Evolutionary conservation across 2,113 vertebrate genomes (phyloP).

Genomic region (Esox niger): DNA sequence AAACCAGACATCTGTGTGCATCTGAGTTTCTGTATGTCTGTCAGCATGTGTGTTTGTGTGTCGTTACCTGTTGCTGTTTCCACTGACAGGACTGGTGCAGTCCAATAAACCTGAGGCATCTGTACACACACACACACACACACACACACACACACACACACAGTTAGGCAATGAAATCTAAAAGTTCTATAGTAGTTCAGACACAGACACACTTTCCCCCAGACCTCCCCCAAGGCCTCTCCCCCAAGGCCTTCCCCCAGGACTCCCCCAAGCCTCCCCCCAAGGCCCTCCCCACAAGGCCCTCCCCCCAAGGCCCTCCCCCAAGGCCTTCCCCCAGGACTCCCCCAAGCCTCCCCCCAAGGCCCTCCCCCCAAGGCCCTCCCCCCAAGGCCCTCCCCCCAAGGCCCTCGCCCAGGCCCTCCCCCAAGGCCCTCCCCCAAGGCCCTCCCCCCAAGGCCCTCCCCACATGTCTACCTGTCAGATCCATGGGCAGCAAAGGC

Average conservation of each 20-base stretch:
- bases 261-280: too few relatives aligned
- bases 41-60: background rate
- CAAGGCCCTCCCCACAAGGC: too few relatives aligned
- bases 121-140: slow-evolving; percentile 54
- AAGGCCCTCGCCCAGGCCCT: too few relatives aligned
- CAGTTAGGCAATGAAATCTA: background rate
- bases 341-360: too few relatives aligned
- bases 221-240: background rate
- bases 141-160: slow-evolving; percentile 34
- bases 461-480: slow-evolving; percentile 66
- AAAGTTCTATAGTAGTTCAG: too few relatives aligned
- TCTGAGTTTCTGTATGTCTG: background rate
- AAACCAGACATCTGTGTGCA: too few relatives aligned
- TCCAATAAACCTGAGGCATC: slow-evolving; percentile 58
- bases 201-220: background rate
- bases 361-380: background rate
- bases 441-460: slow-evolving; percentile 28
- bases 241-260: too few relatives aligned
- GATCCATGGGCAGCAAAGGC: slow-evolving; percentile 73
- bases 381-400: too few relatives aligned
- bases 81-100: slow-evolving; percentile 60
- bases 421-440: too few relatives aligned
- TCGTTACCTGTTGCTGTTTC: slow-evolving; percentile 64
- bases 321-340: too few relatives aligned
- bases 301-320: too few relatives aligned